Evolutionary conservation across 2,113 vertebrate genomes (phyloP).

Genomic region (Propithecus coquereli): DNA sequence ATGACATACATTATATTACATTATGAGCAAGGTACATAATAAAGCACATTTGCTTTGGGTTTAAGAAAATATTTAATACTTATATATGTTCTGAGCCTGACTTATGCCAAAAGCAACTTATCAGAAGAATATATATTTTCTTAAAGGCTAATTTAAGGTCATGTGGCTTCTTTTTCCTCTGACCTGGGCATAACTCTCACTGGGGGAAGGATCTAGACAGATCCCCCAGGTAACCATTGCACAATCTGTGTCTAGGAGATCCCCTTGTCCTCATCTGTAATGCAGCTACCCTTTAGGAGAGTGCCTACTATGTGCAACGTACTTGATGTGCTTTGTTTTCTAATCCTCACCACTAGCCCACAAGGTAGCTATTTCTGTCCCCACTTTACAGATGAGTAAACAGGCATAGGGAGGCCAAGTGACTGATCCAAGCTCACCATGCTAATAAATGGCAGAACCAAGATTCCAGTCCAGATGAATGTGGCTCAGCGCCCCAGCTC

Average conservation of each 20-base stretch:
- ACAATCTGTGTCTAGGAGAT: too few species aligned
- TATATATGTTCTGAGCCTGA: background rate
- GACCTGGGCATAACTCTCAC: background rate
- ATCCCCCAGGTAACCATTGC: background rate
- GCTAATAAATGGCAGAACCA: background rate
- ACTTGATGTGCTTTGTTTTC: background rate
- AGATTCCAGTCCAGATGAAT: background rate
- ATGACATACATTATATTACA: background rate
- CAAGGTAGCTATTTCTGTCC: background rate
- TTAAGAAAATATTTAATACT: background rate
- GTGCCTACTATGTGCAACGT: background rate
- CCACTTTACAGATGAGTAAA: background rate
- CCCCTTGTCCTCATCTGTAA: background rate
- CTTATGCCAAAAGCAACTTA: background rate
- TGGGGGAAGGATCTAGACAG: background rate
- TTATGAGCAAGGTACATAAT: background rate
- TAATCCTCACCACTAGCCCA: background rate
- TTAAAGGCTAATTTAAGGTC: background rate
- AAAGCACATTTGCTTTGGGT: background rate
- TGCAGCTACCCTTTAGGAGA: background rate
- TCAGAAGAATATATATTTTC: background rate
- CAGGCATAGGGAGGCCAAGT: background rate
- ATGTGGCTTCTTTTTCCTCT: background rate
- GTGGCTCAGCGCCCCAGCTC: background rate
- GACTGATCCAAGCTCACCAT: background rate